Evolutionary conservation across 2,797 vertebrate species (phyloP), one percentile per base, ranked within the genome.

Genomic region (Lacerta agilis): DNA sequence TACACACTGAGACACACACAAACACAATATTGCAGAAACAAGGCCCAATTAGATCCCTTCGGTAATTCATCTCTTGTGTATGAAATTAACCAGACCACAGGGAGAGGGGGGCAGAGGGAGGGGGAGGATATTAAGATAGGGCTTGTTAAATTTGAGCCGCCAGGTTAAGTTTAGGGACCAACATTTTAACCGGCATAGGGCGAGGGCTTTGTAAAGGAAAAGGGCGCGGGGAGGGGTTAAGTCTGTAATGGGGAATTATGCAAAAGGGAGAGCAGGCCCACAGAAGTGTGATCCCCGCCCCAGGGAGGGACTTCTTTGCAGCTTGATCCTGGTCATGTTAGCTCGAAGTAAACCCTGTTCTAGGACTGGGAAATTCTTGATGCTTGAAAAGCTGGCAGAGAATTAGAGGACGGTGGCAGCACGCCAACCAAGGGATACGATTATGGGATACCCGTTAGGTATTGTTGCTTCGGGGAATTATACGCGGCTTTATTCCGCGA

Each of bases 1-100:
- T 96, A 96, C 93, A 94, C 93, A 94, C 93, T 95, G 94, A 96
- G 94, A 96, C 94, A 61, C 20, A 61, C 18, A 61, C 18, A 58
- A 13, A 61, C 61, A 64, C 58, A 61, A 23, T 55, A 94, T 93
- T 87, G 94, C 95, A 96, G 96, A 97, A 97, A 97, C 95, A 96
- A 96, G 95, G 94, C 95, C 95, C 96, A 97, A 96, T 97, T 97
- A 97, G 96, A 97, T 96, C 95, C 94, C 94, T 89, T 93, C 93
- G 95, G 96, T 95, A 97, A 97, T 96, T 96, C 92, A 96, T 97
- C 96, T 96, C 94, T 91, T 93, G 88, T 93, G 93, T 93, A 93
- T 94, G 93, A 94, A 90, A 91, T 87, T 92, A 90, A 93, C 90
- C 93, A 94, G 93, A 95, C 93, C 94, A 95, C 94, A 94, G 93